Evolutionary conservation across 2,113 vertebrate species (phyloP), one percentile per base, ranked within the genome.

Genomic region (Myocastor coypus): DNA sequence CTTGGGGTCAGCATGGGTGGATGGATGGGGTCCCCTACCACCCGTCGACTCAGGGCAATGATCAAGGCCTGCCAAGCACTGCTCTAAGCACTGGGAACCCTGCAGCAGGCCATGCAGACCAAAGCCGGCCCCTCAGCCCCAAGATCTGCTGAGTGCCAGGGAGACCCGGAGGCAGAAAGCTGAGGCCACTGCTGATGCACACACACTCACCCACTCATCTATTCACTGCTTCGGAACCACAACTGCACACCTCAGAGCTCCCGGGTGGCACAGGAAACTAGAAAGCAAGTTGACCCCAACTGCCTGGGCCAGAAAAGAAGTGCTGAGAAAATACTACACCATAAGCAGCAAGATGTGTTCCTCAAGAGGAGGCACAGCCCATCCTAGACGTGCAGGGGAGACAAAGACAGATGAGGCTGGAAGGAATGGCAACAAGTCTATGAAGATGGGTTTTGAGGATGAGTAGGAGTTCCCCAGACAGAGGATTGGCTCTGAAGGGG

Each of bases 1-100:
- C 50, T 24, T 22, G n/a, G 22, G 11, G 83, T 34, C 9, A 2
- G 3, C 14, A 8, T 12, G 3, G 32, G 40, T 20, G 3, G 34
- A 40, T 1, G n/a, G n/a, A n/a, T n/a, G n/a, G n/a, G n/a, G n/a
- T n/a, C 9, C 11, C 19, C 61, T 11, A 30, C 40, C 1, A 0
- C 2, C 2, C 12, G 55, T 3, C 12, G 24, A 73, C 9, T 9
- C 17, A 8, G 40, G 4, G 37, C 7, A 42, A 8, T 28, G 11
- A 13, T 24, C 11, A 32, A 32, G 37, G 19, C 68, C 78, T 68
- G 12, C 46, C 12, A 3, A 3, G 24, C 34, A 30, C 19, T 11
- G 2, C 22, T 46, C 81, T 17, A n/a, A 64, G 50, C 9, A 34
- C 16, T 7, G 24, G 37, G 22, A 30, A 59, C 3, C n/a, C 22